These are phyloP conservation scores for Lasioglossum calceatum DNA, from an alignment of 2,888 invertebrate genomes.

Conservation along the genomic window DNA sequence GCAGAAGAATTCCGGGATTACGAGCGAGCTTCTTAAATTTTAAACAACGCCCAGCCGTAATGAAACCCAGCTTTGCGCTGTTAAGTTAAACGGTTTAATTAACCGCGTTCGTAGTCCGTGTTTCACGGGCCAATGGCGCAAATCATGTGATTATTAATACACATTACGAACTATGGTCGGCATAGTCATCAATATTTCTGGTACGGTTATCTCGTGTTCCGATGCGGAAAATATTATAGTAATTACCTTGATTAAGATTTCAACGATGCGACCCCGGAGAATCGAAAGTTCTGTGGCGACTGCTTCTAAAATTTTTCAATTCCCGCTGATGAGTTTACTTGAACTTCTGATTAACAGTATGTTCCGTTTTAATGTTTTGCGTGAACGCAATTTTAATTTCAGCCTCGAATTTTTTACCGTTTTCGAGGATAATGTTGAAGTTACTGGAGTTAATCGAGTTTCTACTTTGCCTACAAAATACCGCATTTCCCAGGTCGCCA, in stretches of 20 bases:
- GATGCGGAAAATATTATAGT: not conserved
- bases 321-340: not conserved
- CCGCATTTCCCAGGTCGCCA: not conserved
- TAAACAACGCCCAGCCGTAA: conserved; percentile 6
- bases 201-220: not conserved
- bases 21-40: conserved; percentile 6
- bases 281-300: not conserved
- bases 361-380: not conserved
- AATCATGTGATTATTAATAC: not conserved
- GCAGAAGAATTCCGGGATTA: conserved; percentile 4
- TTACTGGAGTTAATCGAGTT: not conserved
- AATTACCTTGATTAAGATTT: not conserved
- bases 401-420: not conserved
- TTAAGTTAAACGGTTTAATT: conserved; percentile 17
- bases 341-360: not conserved
- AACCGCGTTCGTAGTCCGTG: not conserved
- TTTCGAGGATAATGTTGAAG: not conserved
- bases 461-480: not conserved
- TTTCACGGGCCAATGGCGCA: not conserved
- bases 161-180: not conserved
- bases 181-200: not conserved
- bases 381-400: not conserved
- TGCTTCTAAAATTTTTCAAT: not conserved
- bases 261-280: not conserved
- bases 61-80: conserved; percentile 1